These are phyloP conservation scores for Aptenodytes patagonicus DNA, from an alignment of 2,113 vertebrate genomes.

Conservation along the genomic window DNA sequence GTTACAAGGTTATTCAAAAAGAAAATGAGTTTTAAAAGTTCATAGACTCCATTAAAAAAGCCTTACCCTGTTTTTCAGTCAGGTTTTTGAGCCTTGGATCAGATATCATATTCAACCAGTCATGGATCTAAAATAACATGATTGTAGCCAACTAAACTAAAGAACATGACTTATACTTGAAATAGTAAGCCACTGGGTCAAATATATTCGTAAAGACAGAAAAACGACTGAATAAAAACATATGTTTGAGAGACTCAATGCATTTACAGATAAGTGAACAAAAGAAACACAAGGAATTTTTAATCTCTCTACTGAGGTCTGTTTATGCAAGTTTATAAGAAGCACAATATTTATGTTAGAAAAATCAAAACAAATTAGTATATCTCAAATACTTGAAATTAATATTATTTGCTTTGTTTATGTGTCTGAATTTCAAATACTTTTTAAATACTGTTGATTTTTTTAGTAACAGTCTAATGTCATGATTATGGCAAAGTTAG, in stretches of 20 bases:
- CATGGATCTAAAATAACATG: neutral
- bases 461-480: neutral
- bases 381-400: neutral
- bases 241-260: neutral
- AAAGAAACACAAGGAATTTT: neutral
- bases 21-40: neutral
- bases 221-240: neutral
- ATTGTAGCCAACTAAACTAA: neutral
- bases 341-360: neutral
- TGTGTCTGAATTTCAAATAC: neutral
- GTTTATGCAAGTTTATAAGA: neutral
- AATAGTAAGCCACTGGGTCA: neutral
- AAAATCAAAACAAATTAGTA: neutral
- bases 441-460: accelerated
- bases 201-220: neutral
- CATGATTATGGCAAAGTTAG: neutral
- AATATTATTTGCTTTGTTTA: neutral
- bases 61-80: neutral
- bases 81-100: neutral
- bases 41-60: neutral
- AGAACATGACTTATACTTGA: neutral
- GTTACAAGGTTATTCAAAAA: neutral
- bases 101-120: neutral
- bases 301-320: neutral
- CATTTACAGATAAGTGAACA: neutral